These are phyloP conservation scores for Megalopta genalis DNA, from an alignment of 1,140 invertebrate genomes.

Conservation along the genomic window DNA sequence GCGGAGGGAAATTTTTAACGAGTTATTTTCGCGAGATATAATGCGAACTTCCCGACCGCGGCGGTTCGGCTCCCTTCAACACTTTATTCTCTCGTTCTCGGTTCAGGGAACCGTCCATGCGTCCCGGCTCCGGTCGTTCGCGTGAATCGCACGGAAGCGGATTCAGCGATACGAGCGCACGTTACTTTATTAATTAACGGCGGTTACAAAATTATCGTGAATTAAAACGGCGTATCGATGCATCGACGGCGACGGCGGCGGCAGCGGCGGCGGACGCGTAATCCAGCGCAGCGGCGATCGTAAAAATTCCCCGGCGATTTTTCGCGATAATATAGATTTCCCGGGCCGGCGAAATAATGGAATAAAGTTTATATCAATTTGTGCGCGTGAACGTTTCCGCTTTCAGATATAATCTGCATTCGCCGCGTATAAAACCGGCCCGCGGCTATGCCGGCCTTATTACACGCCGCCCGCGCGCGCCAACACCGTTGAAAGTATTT, in stretches of 20 bases:
- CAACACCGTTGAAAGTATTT: constrained; percentile 14
- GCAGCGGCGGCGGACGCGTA: no score
- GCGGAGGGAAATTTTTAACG: constrained; percentile 39
- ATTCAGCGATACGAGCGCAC: background rate
- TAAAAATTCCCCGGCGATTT: background rate
- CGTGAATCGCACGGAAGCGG: background rate
- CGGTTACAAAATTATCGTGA: background rate
- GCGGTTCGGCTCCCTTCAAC: background rate
- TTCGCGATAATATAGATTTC: background rate
- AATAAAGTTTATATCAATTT: constrained; percentile 36
- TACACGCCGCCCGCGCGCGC: background rate
- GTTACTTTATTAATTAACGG: constrained; percentile 9
- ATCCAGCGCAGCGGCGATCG: background rate
- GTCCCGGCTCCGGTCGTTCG: background rate
- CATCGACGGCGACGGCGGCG: no score
- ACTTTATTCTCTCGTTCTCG: background rate
- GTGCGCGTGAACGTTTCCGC: constrained; percentile 1
- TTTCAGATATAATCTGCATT: constrained; percentile 16
- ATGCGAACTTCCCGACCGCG: background rate
- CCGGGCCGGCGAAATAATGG: background rate
- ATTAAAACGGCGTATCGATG: background rate
- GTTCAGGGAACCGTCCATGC: background rate
- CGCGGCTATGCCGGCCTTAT: constrained; percentile 5
- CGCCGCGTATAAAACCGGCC: background rate
- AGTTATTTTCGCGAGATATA: constrained; percentile 40